Conservation (phyloP, 2,113 vertebrate genomes). For the Pachyramphus minor region DNA sequence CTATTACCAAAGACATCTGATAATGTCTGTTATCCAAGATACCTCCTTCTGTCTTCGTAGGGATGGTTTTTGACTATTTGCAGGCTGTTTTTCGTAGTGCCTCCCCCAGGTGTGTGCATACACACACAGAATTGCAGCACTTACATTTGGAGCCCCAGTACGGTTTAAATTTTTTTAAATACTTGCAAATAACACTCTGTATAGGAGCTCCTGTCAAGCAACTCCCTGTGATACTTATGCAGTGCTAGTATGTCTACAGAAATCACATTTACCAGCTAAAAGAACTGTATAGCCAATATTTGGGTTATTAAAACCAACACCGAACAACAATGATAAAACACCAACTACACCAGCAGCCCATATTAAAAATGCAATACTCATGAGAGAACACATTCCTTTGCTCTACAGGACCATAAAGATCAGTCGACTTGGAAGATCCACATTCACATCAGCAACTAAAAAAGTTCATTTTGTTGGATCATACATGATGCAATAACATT, state of each 20-base stretch:
- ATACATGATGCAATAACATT: not conserved
- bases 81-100: not conserved
- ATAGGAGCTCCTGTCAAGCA: not conserved
- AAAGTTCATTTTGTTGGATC: not conserved
- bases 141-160: not conserved
- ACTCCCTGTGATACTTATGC: not conserved
- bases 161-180: not conserved
- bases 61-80: not conserved
- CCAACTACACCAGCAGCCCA: not conserved
- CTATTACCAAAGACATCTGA: not conserved
- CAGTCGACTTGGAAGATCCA: not conserved
- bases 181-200: not conserved
- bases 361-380: not conserved
- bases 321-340: not conserved
- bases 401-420: not conserved
- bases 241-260: not conserved
- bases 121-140: not conserved
- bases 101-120: not conserved
- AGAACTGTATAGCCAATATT: not conserved
- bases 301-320: not conserved
- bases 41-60: not conserved
- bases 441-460: not conserved
- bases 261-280: not conserved
- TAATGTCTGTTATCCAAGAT: not conserved
- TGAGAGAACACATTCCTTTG: not conserved